phyloP scores from a whole-genome alignment of 2,888 invertebrate genomes.

The Crematogaster levior region DNA sequence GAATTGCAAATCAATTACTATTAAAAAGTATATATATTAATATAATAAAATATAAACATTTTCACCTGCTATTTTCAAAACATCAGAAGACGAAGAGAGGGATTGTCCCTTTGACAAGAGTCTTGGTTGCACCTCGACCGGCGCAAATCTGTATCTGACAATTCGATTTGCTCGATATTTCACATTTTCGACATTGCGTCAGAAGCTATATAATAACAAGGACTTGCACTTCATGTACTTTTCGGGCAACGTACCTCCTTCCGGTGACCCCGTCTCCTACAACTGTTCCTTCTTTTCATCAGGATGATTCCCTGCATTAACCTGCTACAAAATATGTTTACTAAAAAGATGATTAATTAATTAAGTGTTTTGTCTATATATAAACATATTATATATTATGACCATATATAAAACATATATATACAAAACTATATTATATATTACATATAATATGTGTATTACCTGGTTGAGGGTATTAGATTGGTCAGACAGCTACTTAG shows the following conservation, averaged over 20 bases:
- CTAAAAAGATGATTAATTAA: background rate
- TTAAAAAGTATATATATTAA: background rate
- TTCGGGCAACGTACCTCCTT: slow-evolving; percentile 92
- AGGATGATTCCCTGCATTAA: slow-evolving; percentile 87
- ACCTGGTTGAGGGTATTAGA: slow-evolving; percentile 92
- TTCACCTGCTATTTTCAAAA: slow-evolving; percentile 93
- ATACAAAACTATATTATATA: too few relatives aligned
- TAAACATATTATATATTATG: too few relatives aligned
- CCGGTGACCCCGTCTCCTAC: slow-evolving; percentile 95
- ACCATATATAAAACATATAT: too few relatives aligned
- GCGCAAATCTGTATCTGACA: slow-evolving; percentile 95
- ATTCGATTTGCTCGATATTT: slow-evolving; percentile 94
- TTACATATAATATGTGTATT: slow-evolving; percentile 59
- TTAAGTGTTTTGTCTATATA: too few relatives aligned
- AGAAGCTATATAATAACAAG: slow-evolving; percentile 94
- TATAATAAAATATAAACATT: background rate
- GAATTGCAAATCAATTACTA: background rate
- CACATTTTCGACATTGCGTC: slow-evolving; percentile 92
- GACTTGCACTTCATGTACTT: slow-evolving; percentile 94
- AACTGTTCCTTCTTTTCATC: slow-evolving; percentile 91
- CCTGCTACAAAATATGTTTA: background rate
- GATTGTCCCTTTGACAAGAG: slow-evolving; percentile 95
- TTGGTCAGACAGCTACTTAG: slow-evolving; percentile 91
- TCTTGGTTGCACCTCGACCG: slow-evolving; percentile 92
- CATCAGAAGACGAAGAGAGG: slow-evolving; percentile 92